Conservation (phyloP, 2,797 vertebrate species). For the Enoplosus armatus region DNA sequence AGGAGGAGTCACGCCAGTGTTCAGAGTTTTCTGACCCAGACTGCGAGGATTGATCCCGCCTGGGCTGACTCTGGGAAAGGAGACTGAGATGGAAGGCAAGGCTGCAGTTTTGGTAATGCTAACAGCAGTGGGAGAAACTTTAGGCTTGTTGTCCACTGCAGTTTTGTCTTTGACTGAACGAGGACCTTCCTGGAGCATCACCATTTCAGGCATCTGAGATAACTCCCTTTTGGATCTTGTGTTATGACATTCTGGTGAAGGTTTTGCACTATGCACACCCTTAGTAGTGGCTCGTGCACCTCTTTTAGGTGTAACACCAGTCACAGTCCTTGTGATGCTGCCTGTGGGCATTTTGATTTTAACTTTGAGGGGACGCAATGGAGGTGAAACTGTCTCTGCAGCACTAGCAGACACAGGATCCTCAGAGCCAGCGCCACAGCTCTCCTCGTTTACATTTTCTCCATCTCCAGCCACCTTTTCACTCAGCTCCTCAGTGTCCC, state of each 20-base stretch:
- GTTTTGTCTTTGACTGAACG: constrained; percentile 88
- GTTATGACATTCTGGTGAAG: constrained; percentile 62
- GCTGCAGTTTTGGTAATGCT: constrained; percentile 86
- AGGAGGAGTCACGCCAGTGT: constrained; percentile 83
- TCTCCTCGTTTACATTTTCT: constrained; percentile 42
- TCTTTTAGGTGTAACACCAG: constrained; percentile 82
- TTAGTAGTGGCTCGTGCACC: constrained; percentile 56
- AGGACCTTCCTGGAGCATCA: constrained; percentile 86
- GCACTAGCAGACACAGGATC: constrained; percentile 48
- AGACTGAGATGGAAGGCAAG: constrained; percentile 81
- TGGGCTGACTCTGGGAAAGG: constrained; percentile 61
- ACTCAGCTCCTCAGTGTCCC: constrained; percentile 32
- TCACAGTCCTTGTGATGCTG: constrained; percentile 89
- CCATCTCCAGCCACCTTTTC: constrained; percentile 49
- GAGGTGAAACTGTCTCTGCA: constrained; percentile 76
- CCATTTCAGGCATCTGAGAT: constrained; percentile 80
- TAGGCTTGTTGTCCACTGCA: constrained; percentile 72
- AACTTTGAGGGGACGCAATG: constrained; percentile 90
- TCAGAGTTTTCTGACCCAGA: constrained; percentile 86
- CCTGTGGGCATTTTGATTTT: constrained; percentile 92
- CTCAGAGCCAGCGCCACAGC: constrained; percentile 9
- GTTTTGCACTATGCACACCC: constrained; percentile 67
- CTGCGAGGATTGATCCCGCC: constrained; percentile 66
- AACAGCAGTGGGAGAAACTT: constrained; percentile 88
- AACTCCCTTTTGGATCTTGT: constrained; percentile 72